Evolutionary conservation across 2,888 invertebrate genomes (phyloP), one percentile per base, ranked within the genome.

Genomic region (Nomada hirtipes): DNA sequence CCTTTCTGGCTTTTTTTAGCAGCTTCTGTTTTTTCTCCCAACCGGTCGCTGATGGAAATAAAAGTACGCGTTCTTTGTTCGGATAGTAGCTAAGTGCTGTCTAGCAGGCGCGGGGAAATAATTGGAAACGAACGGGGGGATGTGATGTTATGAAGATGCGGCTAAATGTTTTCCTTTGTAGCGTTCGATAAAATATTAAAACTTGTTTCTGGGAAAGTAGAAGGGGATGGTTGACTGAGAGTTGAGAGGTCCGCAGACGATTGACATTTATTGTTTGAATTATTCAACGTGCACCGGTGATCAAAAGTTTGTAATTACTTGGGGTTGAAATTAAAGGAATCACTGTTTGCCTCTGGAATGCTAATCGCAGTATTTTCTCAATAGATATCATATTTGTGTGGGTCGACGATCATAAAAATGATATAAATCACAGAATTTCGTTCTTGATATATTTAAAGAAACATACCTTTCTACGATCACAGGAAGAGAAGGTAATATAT

Each of bases 41-140:
- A 61, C 9, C 53, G 53, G n/a, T 44, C 20, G 60, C 53, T 18
- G 65, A 60, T 60, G 60, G 53, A 79, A 79, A 79, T 70, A 77
- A 60, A 65, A 79, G 60, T 63, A 60, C 65, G 29, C 59, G 44
- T 53, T 65, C 47, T 59, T 64, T 15, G n/a, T 52, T 63, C 50
- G 55, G 42, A 18, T 4, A 15, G 55, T 23, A 23, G 52, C 36
- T 59, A 53, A 57, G 53, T 44, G 69, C 44, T 55, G 57, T 47
- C 52, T 29, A 18, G 20, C 23, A 65, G 64, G 50, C 44, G 64
- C 42, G 29, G 44, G 13, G 18, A 70, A 69, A 57, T 76, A 76
- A 76, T 70, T 70, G 69, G 69, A 65, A 52, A 23, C 47, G 52
- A 50, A n/a, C 15, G 26, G 20, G 18, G n/a, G 26, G 29, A 63